These are phyloP conservation scores for Bombus waltoni DNA, from an alignment of 1,140 invertebrate genomes.

Conservation along the genomic window DNA sequence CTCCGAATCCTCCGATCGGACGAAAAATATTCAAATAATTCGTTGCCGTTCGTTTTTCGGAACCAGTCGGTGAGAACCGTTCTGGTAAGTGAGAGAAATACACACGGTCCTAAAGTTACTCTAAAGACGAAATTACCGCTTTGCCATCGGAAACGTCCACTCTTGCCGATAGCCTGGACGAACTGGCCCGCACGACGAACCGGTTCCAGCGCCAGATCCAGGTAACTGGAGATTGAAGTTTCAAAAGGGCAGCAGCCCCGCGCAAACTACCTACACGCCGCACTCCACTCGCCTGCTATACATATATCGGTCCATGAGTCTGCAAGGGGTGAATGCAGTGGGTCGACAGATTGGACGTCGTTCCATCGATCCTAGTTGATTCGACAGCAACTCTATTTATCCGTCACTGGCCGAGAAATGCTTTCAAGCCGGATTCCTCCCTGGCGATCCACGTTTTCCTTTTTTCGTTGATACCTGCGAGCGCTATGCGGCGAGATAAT, in stretches of 20 bases:
- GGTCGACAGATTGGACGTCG: constrained; percentile 60
- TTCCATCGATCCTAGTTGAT: constrained; percentile 62
- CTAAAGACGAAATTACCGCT: constrained; percentile 27
- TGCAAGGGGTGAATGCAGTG: constrained; percentile 2
- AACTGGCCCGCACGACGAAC: constrained; percentile 8
- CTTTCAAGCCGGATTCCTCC: constrained; percentile 37
- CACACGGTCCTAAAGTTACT: constrained; percentile 1
- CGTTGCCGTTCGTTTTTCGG: not conserved
- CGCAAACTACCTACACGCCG: constrained; percentile 14
- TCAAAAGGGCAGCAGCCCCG: constrained; percentile 29
- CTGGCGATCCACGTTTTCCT: not conserved
- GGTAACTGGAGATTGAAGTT: constrained; percentile 52
- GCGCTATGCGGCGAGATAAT: not conserved
- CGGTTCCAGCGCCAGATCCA: constrained; percentile 12
- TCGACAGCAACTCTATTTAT: constrained; percentile 63
- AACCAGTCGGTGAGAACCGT: too few relatives aligned
- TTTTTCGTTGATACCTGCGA: not conserved
- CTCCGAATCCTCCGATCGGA: not conserved
- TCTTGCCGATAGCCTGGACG: constrained; percentile 7
- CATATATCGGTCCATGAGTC: constrained; percentile 22
- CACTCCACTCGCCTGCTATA: not conserved
- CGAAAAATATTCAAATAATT: not conserved
- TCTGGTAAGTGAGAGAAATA: not conserved
- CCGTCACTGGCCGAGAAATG: constrained; percentile 15
- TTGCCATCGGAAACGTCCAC: constrained; percentile 31